Conservation (phyloP, 2,797 vertebrate genomes). For the Poecilia wingei region DNA sequence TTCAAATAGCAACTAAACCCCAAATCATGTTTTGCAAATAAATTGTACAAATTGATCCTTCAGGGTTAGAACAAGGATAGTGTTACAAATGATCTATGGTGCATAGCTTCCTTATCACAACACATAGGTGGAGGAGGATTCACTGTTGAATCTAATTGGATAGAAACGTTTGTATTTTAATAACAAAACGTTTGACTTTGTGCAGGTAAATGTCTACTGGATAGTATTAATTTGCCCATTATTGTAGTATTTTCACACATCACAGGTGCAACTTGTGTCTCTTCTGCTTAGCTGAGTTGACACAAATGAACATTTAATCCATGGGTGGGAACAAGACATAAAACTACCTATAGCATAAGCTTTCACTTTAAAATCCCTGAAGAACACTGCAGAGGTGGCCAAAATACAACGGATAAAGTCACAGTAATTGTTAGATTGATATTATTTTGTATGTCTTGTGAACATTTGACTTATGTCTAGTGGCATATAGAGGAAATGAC, state of each 20-base stretch:
- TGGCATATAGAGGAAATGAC: neutral
- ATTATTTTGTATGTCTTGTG: neutral
- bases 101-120: too few relatives aligned
- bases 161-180: neutral
- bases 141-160: neutral
- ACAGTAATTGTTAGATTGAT: neutral
- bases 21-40: too few relatives aligned
- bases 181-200: neutral
- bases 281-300: slow-evolving; percentile 45
- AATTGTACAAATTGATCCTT: too few relatives aligned
- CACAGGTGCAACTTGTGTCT: slow-evolving; percentile 48
- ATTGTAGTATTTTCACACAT: neutral
- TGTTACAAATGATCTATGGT: too few relatives aligned
- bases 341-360: slow-evolving; percentile 32
- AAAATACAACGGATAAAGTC: neutral
- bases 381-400: neutral
- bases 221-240: neutral
- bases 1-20: neutral
- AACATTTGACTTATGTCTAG: neutral
- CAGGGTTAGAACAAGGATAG: too few relatives aligned
- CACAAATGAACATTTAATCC: slow-evolving; percentile 29
- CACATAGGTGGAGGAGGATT: too few relatives aligned
- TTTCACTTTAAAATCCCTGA: slow-evolving; percentile 12
- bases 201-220: neutral
- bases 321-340: slow-evolving; percentile 29